A percentile compares a stretch with the other conserved stretches of the same genome.
Evolutionary conservation across 2,113 vertebrate genomes (phyloP).

Genomic region (Opisthocomus hoazin): DNA sequence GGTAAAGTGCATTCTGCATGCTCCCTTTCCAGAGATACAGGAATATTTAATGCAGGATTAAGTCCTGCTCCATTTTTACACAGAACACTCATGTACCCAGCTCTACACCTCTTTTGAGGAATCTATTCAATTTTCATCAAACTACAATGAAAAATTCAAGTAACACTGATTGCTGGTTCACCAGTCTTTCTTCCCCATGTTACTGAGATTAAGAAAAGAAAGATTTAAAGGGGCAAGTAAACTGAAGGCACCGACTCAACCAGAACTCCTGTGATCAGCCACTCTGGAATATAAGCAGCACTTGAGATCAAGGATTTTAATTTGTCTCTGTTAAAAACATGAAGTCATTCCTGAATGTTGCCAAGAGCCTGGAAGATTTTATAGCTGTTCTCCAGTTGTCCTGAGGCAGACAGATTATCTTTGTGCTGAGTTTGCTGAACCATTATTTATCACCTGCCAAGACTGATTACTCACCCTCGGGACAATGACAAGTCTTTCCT

Average conservation of each 20-base stretch:
- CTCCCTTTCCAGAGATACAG: background rate
- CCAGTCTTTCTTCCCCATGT: background rate
- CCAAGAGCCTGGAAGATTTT: constrained; percentile 65
- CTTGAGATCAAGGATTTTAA: constrained; percentile 51
- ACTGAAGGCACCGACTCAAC: background rate
- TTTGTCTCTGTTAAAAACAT: constrained; percentile 63
- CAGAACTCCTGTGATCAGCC: background rate
- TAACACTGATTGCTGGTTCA: background rate
- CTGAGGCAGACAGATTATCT: constrained; percentile 69
- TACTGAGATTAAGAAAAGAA: background rate
- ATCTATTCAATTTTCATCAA: background rate
- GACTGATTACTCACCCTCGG: constrained; percentile 73
- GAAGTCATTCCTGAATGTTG: constrained; percentile 63
- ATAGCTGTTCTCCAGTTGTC: constrained; percentile 54
- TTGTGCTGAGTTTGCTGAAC: constrained; percentile 77
- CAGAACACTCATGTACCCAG: background rate
- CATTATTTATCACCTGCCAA: constrained; percentile 81
- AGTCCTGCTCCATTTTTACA: background rate
- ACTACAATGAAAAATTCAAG: background rate
- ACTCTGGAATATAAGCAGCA: background rate
- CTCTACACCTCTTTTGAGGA: background rate
- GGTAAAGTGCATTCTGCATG: background rate
- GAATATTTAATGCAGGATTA: background rate
- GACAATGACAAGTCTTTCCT: constrained; percentile 76
- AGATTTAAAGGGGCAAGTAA: background rate